These are phyloP conservation scores for Crematogaster levior DNA, from an alignment of 2,888 invertebrate genomes.

Conservation along the genomic window DNA sequence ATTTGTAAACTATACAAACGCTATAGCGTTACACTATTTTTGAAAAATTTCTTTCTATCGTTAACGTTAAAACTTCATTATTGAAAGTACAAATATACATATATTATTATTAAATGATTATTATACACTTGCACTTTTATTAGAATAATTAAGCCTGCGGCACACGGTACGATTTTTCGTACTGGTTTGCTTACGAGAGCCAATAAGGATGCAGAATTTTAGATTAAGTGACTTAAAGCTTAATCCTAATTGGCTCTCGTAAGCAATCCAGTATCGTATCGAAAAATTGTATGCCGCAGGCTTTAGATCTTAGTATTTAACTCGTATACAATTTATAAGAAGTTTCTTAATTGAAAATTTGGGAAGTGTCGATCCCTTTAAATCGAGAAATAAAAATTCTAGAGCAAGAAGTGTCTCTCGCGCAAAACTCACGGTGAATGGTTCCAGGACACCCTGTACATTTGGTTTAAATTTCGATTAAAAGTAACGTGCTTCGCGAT, in stretches of 20 bases:
- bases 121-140: neutral
- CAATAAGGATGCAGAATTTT: no score
- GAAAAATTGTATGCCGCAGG: no score
- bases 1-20: neutral
- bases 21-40: neutral
- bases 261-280: no score
- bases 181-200: no score
- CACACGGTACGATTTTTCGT: no score
- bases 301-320: neutral
- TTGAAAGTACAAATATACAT: neutral
- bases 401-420: neutral
- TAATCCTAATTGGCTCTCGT: no score
- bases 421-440: neutral
- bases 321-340: no score
- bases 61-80: neutral
- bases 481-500: constrained; percentile 15
- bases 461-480: neutral
- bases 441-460: constrained; percentile 3
- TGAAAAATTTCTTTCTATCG: neutral
- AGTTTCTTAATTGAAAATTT: neutral
- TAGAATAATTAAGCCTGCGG: no score
- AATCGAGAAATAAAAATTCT: neutral
- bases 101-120: neutral
- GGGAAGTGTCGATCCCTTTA: neutral
- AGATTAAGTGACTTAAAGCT: no score